Evolutionary conservation across 1,140 invertebrate genomes (phyloP).

Genomic region (Euura saliciscinereae): DNA sequence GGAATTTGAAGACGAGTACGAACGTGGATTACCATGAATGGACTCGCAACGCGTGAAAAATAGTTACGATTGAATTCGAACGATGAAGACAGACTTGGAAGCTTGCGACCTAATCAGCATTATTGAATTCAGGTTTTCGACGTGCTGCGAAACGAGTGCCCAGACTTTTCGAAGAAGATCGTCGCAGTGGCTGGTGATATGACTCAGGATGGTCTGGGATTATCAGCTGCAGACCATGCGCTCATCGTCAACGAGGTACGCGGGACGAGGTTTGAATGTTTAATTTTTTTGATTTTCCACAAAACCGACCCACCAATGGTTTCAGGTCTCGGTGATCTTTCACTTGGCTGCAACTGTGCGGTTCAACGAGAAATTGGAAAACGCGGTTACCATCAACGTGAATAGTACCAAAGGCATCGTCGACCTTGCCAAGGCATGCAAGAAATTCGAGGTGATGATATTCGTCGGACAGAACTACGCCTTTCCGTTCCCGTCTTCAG

Average conservation of each 20-base stretch:
- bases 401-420: constrained; percentile 65
- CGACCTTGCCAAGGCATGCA: constrained; percentile 58
- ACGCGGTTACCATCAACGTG: constrained; percentile 70
- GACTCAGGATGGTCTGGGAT: background rate
- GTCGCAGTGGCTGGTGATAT: background rate
- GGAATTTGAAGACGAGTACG: too few species aligned
- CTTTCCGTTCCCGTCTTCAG: too few species aligned
- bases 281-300: background rate
- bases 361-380: constrained; percentile 69
- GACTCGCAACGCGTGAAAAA: too few species aligned
- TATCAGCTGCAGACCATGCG: background rate
- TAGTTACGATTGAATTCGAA: too few species aligned
- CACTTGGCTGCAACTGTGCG: constrained; percentile 71
- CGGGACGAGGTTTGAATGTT: too few species aligned
- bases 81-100: too few species aligned
- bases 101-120: too few species aligned
- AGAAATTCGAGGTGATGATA: constrained; percentile 53
- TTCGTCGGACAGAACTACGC: too few species aligned
- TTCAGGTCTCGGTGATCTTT: constrained; percentile 64
- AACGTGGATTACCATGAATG: too few species aligned
- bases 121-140: background rate
- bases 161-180: background rate
- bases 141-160: background rate
- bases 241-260: background rate
- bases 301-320: constrained; percentile 14